Evolutionary conservation across 2,888 invertebrate species (phyloP), one percentile per base, ranked within the genome.

Genomic region (Nyleta sp.): DNA sequence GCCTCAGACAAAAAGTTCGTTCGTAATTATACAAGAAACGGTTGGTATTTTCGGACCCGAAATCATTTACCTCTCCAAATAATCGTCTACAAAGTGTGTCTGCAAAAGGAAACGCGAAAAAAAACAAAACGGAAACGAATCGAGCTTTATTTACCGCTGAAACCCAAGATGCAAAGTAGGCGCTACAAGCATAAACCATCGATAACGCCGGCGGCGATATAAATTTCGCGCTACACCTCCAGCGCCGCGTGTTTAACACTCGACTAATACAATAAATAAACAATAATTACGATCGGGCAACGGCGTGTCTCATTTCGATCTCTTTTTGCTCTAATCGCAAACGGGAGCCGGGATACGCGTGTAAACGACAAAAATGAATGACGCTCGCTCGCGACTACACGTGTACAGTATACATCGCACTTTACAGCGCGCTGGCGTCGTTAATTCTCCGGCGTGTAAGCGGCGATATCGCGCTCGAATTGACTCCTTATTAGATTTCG

Each of bases 291-390:
- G 42, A 42, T 17, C 28, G 20, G 5, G 11, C 31, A 42, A 38
- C 42, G 18, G 40, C 31, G 40, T 24, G 53, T 57, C 65, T 44
- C 75, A 46, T 18, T 55, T 55, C 38, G 31, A 10, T 38, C 22
- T 40, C 52, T 38, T 62, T 64, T 65, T 67, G 59, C 50, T 52
- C 40, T 13, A 20, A 52, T 59, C 17, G 53, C 31, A 17, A 53
- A 77, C 77, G 65, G 77, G 52, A 77, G 77, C 77, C 42, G 22
- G 42, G 22, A 28, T 42, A 53, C 44, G 53, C 60, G 52, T 72
- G 77, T 77, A 77, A 77, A 72, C 64, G 78, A 68, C 60, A 70
- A 70, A 75, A 75, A 75, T 68, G 68, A 68, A 75, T 62, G 68
- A 75, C 46, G 62, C 44, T 42, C 35, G 24, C 1, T 24, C 44